Conservation (phyloP, 2,113 vertebrate genomes). For the Acanthochromis polyacanthus region DNA sequence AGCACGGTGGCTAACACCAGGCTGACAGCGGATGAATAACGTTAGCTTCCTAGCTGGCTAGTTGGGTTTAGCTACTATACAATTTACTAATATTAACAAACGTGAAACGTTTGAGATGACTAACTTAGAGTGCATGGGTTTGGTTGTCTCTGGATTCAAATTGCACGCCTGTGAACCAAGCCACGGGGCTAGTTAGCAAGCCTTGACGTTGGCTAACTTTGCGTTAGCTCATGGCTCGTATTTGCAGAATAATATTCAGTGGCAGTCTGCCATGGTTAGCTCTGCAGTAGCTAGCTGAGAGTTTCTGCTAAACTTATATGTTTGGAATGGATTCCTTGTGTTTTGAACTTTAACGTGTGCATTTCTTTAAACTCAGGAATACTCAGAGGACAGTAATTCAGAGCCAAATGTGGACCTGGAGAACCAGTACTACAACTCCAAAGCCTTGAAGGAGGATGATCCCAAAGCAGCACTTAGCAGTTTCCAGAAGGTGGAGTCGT, state of each 20-base stretch:
- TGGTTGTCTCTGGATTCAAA: background rate
- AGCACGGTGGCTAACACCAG: conserved; percentile 60
- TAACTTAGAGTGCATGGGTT: background rate
- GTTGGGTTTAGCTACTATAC: background rate
- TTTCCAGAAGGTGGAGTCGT: conserved; percentile 94
- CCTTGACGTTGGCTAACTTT: conserved; percentile 50
- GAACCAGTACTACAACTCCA: conserved; percentile 99
- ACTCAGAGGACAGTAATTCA: conserved; percentile 99
- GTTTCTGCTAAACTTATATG: background rate
- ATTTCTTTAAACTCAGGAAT: conserved; percentile 86
- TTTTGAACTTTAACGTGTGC: conserved; percentile 1
- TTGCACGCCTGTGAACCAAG: background rate
- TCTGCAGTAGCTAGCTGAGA: background rate
- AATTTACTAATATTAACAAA: background rate
- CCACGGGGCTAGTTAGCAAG: conserved; percentile 23
- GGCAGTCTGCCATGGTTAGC: background rate
- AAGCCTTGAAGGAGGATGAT: conserved; percentile 99
- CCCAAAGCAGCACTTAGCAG: conserved; percentile 98
- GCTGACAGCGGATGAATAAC: conserved; percentile 35
- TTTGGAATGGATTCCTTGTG: background rate
- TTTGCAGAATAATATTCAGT: conserved; percentile 7
- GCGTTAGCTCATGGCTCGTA: conserved; percentile 50
- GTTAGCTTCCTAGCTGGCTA: conserved; percentile 45
- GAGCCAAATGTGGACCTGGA: conserved; percentile 99
- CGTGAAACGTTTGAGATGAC: background rate